Conservation (phyloP, 2,888 invertebrate genomes). For the Cheilosia vulpina region DNA sequence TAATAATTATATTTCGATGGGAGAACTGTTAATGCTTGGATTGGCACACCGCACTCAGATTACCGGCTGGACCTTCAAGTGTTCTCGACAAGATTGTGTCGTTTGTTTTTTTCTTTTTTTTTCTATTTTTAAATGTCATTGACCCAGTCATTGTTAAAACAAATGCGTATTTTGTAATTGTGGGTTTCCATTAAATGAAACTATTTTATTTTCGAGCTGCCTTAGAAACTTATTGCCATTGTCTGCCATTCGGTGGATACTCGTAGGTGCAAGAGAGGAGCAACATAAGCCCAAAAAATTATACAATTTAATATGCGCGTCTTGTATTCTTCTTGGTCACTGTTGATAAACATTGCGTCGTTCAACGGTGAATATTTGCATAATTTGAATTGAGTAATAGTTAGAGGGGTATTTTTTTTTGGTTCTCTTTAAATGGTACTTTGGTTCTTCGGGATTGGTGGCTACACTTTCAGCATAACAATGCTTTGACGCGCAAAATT, state of each 20-base stretch:
- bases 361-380: constrained; percentile 69
- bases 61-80: constrained; percentile 32
- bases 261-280: background rate
- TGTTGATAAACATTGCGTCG: constrained; percentile 38
- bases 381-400: constrained; percentile 52
- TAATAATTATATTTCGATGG: constrained; percentile 51
- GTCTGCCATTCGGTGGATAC: constrained; percentile 29
- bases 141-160: constrained; percentile 54
- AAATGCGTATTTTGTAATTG: constrained; percentile 16
- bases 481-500: constrained; percentile 42
- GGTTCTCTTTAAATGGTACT: constrained; percentile 29
- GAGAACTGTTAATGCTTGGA: constrained; percentile 21
- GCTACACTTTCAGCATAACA: constrained; percentile 41
- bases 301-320: constrained; percentile 61
- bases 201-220: constrained; percentile 31
- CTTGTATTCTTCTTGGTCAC: constrained; percentile 31
- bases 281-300: constrained; percentile 16
- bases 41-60: constrained; percentile 5
- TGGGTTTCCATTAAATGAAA: constrained; percentile 7
- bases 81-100: constrained; percentile 6
- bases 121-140: constrained; percentile 40
- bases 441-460: constrained; percentile 22
- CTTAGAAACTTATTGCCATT: constrained; percentile 37
- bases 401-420: constrained; percentile 8
- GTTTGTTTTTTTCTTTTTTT: background rate